phyloP scores from a whole-genome alignment of 2,797 vertebrate genomes.

The Rhinella marina region DNA sequence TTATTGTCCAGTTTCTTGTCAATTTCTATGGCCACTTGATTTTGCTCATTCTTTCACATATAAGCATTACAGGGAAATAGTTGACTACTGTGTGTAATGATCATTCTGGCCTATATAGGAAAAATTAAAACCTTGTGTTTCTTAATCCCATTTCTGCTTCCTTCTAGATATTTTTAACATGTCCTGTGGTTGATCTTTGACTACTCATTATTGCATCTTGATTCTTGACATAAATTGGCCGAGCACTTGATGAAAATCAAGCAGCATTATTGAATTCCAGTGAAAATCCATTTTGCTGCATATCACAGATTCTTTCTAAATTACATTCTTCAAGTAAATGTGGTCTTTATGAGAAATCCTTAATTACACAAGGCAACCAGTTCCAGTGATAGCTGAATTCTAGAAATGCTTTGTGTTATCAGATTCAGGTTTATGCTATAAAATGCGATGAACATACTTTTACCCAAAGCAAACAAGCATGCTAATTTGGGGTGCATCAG shows the following conservation, averaged over 20 bases:
- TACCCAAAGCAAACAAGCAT: not conserved
- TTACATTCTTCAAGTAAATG: constrained; percentile 49
- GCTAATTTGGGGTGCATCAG: not conserved
- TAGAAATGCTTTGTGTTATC: not conserved
- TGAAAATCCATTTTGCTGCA: constrained; percentile 44
- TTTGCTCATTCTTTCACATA: not conserved
- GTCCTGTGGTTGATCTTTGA: not conserved
- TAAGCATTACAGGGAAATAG: not conserved
- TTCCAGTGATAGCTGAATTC: not conserved
- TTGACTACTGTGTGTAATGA: not conserved
- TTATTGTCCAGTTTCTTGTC: not conserved
- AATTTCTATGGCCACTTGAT: not conserved
- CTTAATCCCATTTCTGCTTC: not conserved
- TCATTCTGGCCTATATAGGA: not conserved
- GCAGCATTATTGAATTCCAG: constrained; percentile 38
- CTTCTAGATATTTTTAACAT: not conserved
- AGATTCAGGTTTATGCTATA: not conserved
- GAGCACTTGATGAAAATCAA: constrained; percentile 16
- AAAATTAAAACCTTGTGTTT: not conserved
- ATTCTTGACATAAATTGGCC: constrained; percentile 17
- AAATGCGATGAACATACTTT: no score
- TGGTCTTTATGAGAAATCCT: constrained; percentile 25
- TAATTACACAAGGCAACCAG: not conserved
- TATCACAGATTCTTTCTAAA: constrained; percentile 44
- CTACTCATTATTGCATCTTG: constrained; percentile 11